Base-by-base conservation (phyloP, 2,797 vertebrate species). In the Pseudochromis fuscus region DNA sequence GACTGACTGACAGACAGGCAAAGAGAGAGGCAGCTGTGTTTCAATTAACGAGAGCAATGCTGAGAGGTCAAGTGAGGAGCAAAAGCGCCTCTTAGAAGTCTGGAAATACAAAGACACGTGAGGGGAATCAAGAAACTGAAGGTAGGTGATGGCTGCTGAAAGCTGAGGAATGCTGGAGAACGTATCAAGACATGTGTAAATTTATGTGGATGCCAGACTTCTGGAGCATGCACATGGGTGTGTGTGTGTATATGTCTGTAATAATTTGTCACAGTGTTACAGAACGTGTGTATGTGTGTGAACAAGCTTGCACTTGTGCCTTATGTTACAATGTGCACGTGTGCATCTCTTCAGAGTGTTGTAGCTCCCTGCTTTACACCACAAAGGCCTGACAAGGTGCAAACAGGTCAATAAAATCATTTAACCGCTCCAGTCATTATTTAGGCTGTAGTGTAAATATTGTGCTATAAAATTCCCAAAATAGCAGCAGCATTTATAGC, bases 61-160 rank as follows among this genome's bases (percentile, higher is more conserved):
- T 84, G 89, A 92, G 90, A 91, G 92, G 90, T 93, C 91, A 93
- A 83, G 84, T 69, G 35, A 76, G 88, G 89, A 89, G 85, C 87
- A 81, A 51, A 77, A 51, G 88, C 87, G 76, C 89, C 84, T 91
- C 87, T 86, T 58, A 62, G 75, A 88, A 89, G 86, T 84, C 88
- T 91, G 87, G 90, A 90, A 88, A 91, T 91, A 91, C 90, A 85
- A 82, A 82, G 79, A 86, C 89, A 88, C 90, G 87, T 85, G 88
- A 91, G 81, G 84, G 67, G 79, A 85, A 71, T 71, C 80, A 35
- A 75, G 84, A 80, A 80, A 77, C 87, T 74, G 69, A 84, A 77
- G 86, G 80, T 89, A 82, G 81, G 88, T 83, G 77, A 87, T 52
- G 77, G 63, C 67, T 58, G 72, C 77, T 69, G 77, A 81, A 50